These are phyloP conservation scores for Melanerpes formicivorus DNA, from an alignment of 2,113 vertebrate genomes.

Conservation along the genomic window DNA sequence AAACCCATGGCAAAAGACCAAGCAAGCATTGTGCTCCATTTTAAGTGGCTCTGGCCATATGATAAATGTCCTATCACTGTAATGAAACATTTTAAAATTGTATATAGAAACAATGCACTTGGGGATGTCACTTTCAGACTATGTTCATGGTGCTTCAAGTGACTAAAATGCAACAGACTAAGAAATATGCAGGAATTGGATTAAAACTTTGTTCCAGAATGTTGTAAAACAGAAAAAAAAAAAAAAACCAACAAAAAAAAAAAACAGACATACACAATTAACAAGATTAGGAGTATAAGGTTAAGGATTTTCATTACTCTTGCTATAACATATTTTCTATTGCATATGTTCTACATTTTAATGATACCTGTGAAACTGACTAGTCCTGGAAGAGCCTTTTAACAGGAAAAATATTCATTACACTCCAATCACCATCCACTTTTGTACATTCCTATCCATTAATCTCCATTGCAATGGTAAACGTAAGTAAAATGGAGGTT, in stretches of 20 bases:
- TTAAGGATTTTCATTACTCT: conserved; percentile 6
- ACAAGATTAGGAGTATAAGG: neutral
- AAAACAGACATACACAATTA: neutral
- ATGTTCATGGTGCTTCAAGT: neutral
- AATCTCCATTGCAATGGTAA: neutral
- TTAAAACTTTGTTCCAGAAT: neutral
- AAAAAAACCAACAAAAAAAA: neutral
- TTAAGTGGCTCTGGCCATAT: neutral
- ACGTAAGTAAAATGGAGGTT: neutral
- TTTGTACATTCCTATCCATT: neutral
- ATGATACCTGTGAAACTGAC: neutral
- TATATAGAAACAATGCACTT: neutral
- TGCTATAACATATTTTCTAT: neutral
- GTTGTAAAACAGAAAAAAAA: neutral
- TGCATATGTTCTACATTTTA: neutral
- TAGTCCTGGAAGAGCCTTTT: neutral
- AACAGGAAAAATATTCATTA: neutral
- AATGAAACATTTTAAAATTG: neutral
- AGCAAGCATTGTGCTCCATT: neutral
- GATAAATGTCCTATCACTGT: neutral
- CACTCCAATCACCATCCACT: neutral
- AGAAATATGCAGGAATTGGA: neutral
- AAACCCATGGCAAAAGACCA: neutral
- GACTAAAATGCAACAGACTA: neutral
- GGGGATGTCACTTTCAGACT: conserved; percentile 4